phyloP scores from a whole-genome alignment of 1,140 invertebrate species.

The Drosophila serrata region DNA sequence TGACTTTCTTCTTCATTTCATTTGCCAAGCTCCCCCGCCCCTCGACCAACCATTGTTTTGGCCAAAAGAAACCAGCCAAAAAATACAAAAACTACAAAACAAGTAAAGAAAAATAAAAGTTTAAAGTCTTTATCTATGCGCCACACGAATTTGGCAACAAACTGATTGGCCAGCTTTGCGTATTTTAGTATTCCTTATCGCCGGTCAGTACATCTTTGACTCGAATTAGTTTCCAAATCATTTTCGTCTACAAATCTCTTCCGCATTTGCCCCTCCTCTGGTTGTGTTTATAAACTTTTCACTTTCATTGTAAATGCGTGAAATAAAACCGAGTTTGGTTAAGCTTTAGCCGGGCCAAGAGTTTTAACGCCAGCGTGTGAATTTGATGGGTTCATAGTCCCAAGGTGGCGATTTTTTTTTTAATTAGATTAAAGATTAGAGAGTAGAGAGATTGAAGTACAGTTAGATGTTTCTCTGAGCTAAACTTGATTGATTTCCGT shows the following conservation, averaged over 20 bases:
- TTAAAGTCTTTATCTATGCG: conserved; percentile 50
- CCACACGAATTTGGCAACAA: conserved; percentile 50
- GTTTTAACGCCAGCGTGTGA: conserved; percentile 74
- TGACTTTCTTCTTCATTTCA: conserved; percentile 81
- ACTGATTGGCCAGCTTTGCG: conserved; percentile 45
- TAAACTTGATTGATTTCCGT: conserved; percentile 37
- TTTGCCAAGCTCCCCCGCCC: conserved; percentile 51
- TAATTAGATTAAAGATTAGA: conserved; percentile 48
- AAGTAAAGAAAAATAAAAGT: conserved; percentile 7
- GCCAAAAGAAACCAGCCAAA: conserved; percentile 46
- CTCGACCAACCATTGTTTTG: conserved; percentile 56
- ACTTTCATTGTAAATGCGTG: conserved; percentile 73
- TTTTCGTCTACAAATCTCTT: conserved; percentile 31
- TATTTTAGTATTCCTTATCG: conserved; percentile 36
- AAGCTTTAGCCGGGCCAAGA: conserved; percentile 13
- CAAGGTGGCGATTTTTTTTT: conserved; percentile 47
- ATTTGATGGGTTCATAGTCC: conserved; percentile 44
- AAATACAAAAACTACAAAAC: background rate
- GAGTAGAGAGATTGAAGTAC: conserved; percentile 1
- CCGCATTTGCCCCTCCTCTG: background rate
- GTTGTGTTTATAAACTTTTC: conserved; percentile 38
- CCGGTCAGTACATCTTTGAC: conserved; percentile 25
- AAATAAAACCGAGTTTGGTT: conserved; percentile 32
- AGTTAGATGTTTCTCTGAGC: conserved; percentile 9
- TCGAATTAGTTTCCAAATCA: conserved; percentile 53